These are phyloP conservation scores for Cyclophora punctaria DNA, from an alignment of 2,888 invertebrate genomes.

Conservation along the genomic window DNA sequence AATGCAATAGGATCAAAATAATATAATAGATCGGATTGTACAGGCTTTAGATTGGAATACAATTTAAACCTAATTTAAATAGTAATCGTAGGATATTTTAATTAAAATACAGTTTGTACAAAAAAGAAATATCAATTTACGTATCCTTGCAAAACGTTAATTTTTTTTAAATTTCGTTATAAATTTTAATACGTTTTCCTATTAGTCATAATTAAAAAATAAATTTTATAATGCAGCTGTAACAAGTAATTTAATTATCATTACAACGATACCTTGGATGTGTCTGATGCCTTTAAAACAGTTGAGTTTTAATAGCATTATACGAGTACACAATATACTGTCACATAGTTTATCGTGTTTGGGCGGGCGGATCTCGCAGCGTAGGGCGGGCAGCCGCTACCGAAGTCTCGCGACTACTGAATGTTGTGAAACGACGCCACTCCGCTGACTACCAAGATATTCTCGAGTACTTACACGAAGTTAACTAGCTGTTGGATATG, in stretches of 20 bases:
- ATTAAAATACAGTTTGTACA: too few species aligned
- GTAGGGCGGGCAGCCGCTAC: conserved; percentile 15
- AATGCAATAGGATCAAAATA: too few species aligned
- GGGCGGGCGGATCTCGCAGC: conserved; percentile 6
- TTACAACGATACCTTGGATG: conserved; percentile 12
- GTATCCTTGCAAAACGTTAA: too few species aligned
- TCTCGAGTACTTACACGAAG: too few species aligned
- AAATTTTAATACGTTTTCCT: not conserved
- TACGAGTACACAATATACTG: conserved; percentile 28
- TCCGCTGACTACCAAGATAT: too few species aligned
- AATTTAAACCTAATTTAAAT: not conserved
- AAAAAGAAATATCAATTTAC: too few species aligned
- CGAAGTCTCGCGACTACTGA: conserved; percentile 35
- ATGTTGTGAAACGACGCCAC: too few species aligned
- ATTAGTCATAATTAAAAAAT: not conserved
- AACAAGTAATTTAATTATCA: not conserved
- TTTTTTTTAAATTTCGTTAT: not conserved
- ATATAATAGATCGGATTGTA: too few species aligned
- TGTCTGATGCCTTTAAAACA: conserved; percentile 27
- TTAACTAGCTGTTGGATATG: too few species aligned
- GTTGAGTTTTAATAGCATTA: conserved; percentile 22
- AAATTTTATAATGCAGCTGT: not conserved
- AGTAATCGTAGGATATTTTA: not conserved
- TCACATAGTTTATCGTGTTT: conserved; percentile 33
- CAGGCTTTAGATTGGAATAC: too few species aligned